These are phyloP conservation scores for Leptinotarsa lineolata DNA, from an alignment of 1,140 invertebrate species.

Conservation along the genomic window DNA sequence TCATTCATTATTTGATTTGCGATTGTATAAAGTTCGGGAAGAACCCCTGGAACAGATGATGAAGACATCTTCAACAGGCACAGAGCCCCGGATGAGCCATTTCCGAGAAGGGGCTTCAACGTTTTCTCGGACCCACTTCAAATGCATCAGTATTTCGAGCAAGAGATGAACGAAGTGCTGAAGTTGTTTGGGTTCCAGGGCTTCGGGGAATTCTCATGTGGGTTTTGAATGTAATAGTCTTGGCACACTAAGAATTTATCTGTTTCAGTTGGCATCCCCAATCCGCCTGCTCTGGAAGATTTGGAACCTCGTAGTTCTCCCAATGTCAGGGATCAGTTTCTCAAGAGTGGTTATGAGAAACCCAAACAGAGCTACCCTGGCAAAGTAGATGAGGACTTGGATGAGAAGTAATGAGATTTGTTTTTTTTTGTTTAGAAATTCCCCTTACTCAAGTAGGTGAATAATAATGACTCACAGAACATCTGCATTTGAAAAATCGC, in stretches of 20 bases:
- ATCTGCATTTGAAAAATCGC: no score
- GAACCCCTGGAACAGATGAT: background rate
- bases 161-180: slow-evolving; percentile 56
- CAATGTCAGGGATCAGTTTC: slow-evolving; percentile 53
- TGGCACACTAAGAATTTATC: background rate
- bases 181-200: slow-evolving; percentile 48
- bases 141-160: slow-evolving; percentile 58
- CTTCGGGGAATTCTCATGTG: slow-evolving; percentile 47
- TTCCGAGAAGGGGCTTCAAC: slow-evolving; percentile 46
- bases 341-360: slow-evolving; percentile 55
- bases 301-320: background rate
- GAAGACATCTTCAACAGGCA: background rate
- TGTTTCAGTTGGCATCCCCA: slow-evolving; percentile 12
- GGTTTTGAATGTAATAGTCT: slow-evolving; percentile 2
- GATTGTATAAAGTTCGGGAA: background rate
- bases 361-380: slow-evolving; percentile 30
- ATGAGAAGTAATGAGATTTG: slow-evolving; percentile 58
- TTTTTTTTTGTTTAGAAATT: background rate
- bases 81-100: background rate
- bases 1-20: no score
- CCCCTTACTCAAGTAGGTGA: no score
- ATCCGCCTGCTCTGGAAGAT: background rate
- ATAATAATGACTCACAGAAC: no score
- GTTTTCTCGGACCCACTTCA: slow-evolving; percentile 58
- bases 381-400: slow-evolving; percentile 58